These are phyloP conservation scores for Idaea biselata DNA, from an alignment of 2,888 invertebrate genomes.

Conservation along the genomic window DNA sequence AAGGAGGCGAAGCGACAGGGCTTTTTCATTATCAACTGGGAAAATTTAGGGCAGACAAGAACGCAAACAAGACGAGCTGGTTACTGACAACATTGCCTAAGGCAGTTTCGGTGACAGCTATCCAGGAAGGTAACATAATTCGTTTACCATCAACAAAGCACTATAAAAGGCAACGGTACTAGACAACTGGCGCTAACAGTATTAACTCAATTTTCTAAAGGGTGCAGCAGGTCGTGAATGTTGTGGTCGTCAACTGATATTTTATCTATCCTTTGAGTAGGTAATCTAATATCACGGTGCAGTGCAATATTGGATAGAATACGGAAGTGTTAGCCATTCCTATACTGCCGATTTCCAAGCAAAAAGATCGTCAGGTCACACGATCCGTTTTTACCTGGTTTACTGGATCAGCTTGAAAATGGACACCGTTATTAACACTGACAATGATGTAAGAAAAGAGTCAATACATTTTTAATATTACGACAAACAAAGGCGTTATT, in stretches of 20 bases:
- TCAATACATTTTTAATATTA: background rate
- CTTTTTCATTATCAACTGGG: constrained; percentile 75
- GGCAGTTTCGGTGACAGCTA: constrained; percentile 27
- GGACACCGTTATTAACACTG: too few species aligned
- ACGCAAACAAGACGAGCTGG: constrained; percentile 38
- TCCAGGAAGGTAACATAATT: constrained; percentile 22
- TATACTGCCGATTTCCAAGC: too few species aligned
- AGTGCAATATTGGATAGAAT: constrained; percentile 21
- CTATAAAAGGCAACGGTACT: constrained; percentile 2
- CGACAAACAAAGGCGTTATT: background rate
- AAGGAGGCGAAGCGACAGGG: constrained; percentile 51
- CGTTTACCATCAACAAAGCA: constrained; percentile 8
- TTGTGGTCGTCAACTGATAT: constrained; percentile 63
- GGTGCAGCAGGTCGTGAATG: constrained; percentile 59
- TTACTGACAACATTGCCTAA: constrained; percentile 33
- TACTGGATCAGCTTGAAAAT: too few species aligned
- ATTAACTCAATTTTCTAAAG: constrained; percentile 9
- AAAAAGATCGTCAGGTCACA: too few species aligned
- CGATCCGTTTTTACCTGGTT: too few species aligned
- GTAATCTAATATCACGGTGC: constrained; percentile 49
- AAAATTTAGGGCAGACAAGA: constrained; percentile 62
- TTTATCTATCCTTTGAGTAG: constrained; percentile 61
- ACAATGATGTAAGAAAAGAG: too few species aligned
- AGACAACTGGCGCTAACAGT: constrained; percentile 2
- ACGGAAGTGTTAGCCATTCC: constrained; percentile 9